These are phyloP conservation scores for Nephrotoma appendiculata DNA, from an alignment of 2,888 invertebrate species.

Conservation along the genomic window DNA sequence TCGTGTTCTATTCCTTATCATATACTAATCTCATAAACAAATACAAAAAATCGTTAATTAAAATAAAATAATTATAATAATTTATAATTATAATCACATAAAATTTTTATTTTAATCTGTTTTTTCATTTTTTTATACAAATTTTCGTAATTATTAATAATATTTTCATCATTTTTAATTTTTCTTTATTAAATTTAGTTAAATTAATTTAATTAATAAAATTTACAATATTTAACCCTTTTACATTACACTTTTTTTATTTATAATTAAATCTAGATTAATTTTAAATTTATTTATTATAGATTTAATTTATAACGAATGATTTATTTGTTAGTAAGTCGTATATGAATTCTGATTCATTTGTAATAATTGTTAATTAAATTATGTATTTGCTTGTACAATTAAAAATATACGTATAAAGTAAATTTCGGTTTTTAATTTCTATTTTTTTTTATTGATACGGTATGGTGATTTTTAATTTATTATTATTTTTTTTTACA, in stretches of 20 bases:
- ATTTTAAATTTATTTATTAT: background rate
- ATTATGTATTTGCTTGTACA: background rate
- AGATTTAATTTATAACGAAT: background rate
- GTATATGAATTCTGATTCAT: background rate
- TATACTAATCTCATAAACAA: no score
- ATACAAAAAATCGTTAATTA: background rate
- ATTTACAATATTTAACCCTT: background rate
- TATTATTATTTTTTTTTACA: background rate
- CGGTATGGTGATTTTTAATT: background rate
- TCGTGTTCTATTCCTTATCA: no score
- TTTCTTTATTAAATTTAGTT: background rate
- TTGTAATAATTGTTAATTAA: background rate
- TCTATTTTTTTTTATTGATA: background rate
- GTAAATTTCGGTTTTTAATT: background rate
- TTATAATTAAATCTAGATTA: background rate
- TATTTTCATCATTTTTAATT: background rate
- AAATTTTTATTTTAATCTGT: background rate
- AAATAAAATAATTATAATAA: background rate
- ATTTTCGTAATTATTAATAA: background rate
- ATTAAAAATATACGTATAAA: background rate
- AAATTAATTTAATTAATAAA: background rate
- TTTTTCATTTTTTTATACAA: background rate
- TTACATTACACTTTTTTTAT: background rate
- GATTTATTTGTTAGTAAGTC: background rate
- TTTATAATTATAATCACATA: background rate